Percentiles rank a stretch among this genome's conserved stretches.
Evolutionary conservation across 2,797 vertebrate species (phyloP).

Genomic region (Loris lydekkerianus): DNA sequence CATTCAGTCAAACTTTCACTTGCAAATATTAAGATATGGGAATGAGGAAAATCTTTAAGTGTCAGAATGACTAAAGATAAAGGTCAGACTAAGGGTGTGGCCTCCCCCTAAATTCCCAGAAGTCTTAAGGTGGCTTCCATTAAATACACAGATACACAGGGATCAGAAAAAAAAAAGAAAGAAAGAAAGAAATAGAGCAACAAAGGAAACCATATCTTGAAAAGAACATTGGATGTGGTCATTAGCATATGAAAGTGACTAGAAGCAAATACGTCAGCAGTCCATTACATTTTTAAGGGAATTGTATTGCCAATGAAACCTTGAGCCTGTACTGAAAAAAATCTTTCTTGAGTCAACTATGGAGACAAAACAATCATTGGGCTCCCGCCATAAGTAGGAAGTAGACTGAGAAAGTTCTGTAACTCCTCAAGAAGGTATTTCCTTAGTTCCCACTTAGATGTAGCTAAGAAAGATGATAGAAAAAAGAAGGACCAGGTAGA

Average conservation of each 20-base stretch:
- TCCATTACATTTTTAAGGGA: conserved; percentile 33
- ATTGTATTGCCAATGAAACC: conserved; percentile 31
- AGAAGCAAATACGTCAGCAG: not conserved
- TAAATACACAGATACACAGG: not conserved
- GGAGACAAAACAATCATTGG: not conserved
- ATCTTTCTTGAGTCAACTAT: conserved; percentile 39
- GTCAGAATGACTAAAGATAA: conserved; percentile 36
- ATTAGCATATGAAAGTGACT: not conserved
- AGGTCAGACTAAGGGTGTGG: not conserved
- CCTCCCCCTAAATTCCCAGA: not conserved
- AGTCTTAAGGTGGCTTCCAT: not conserved
- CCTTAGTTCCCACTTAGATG: not conserved
- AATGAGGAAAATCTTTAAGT: not conserved
- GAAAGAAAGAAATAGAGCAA: not conserved
- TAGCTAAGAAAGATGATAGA: not conserved
- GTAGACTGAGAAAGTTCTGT: not conserved
- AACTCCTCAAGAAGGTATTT: not conserved
- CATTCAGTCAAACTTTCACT: conserved; percentile 36
- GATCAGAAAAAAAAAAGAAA: not conserved
- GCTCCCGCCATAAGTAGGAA: not conserved
- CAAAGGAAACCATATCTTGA: not conserved
- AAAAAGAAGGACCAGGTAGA: not conserved
- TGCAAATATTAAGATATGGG: not conserved
- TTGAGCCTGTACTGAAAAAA: not conserved
- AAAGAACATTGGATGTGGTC: not conserved